A percentile compares a stretch with the other conserved stretches of the same genome.
Evolutionary conservation across 2,797 vertebrate genomes (phyloP).

Genomic region (Coregonus suidteri): DNA sequence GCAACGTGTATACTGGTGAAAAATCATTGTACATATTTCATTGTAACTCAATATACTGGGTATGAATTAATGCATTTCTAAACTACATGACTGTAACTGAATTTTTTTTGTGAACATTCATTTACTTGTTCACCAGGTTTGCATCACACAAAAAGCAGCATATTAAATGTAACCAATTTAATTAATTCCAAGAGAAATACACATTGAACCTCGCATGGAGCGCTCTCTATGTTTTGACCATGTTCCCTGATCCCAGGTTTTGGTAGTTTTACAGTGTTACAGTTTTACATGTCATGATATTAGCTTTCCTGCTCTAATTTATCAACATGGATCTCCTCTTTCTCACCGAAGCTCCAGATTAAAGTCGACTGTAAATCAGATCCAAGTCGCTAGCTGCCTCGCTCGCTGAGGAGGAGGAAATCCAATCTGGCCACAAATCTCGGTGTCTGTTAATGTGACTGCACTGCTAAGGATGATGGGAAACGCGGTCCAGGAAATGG

Average conservation of each 20-base stretch:
- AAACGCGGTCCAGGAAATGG: constrained; percentile 40
- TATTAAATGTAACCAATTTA: too few relatives aligned
- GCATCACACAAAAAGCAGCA: too few relatives aligned
- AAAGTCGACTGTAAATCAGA: neutral
- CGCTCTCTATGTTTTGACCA: neutral
- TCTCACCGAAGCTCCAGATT: neutral
- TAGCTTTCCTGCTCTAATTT: neutral
- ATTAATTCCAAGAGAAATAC: too few relatives aligned
- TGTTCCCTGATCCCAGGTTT: neutral
- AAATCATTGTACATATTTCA: neutral
- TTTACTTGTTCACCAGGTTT: too few relatives aligned
- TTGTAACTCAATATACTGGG: neutral
- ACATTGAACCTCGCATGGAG: too few relatives aligned
- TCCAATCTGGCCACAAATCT: constrained; percentile 54
- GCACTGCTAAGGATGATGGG: constrained; percentile 29
- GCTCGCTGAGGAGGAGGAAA: constrained; percentile 31
- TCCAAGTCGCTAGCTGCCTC: neutral
- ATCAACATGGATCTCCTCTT: neutral
- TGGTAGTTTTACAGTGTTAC: neutral
- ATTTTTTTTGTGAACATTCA: too few relatives aligned
- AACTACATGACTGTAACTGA: neutral
- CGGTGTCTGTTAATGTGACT: constrained; percentile 50
- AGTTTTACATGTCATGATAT: neutral
- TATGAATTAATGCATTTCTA: neutral
- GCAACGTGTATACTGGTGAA: neutral